Evolutionary conservation across 2,888 invertebrate genomes (phyloP).

Genomic region (Xestia rhomboidea): DNA sequence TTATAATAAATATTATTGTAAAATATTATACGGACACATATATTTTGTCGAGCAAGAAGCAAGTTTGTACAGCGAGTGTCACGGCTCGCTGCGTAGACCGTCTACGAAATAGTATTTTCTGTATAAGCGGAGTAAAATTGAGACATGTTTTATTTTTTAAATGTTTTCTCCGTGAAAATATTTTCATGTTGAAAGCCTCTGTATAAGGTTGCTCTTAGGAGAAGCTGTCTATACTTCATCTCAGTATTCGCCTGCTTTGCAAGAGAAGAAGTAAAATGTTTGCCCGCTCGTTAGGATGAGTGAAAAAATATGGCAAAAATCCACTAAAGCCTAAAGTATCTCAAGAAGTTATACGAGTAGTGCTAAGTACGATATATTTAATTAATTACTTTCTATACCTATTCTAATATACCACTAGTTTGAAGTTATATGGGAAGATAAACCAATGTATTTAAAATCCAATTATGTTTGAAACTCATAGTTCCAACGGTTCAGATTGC

Average conservation of each 20-base stretch:
- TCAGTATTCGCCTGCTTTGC: conserved; percentile 26
- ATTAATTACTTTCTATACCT: background rate
- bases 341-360: conserved; percentile 2
- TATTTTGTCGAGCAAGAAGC: conserved; percentile 66
- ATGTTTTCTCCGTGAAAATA: conserved; percentile 43
- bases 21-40: conserved; percentile 68
- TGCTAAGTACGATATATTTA: background rate
- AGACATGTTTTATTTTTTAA: conserved; percentile 60
- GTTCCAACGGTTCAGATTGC: conserved; percentile 2
- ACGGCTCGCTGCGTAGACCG: conserved; percentile 70
- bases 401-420: background rate
- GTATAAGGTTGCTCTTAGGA: conserved; percentile 1
- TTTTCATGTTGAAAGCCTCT: conserved; percentile 36
- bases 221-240: conserved; percentile 9
- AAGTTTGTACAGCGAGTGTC: conserved; percentile 71
- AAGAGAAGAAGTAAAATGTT: conserved; percentile 36
- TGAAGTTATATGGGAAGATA: background rate
- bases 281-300: conserved; percentile 32
- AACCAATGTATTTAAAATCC: conserved; percentile 19
- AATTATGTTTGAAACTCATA: conserved; percentile 26
- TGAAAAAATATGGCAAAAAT: conserved; percentile 6
- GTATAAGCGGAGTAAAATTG: conserved; percentile 56
- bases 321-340: background rate
- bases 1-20: conserved; percentile 68
- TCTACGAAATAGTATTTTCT: conserved; percentile 72